These are phyloP conservation scores for Ptilorrhoa leucosticta DNA, from an alignment of 2,113 vertebrate genomes.

Conservation along the genomic window DNA sequence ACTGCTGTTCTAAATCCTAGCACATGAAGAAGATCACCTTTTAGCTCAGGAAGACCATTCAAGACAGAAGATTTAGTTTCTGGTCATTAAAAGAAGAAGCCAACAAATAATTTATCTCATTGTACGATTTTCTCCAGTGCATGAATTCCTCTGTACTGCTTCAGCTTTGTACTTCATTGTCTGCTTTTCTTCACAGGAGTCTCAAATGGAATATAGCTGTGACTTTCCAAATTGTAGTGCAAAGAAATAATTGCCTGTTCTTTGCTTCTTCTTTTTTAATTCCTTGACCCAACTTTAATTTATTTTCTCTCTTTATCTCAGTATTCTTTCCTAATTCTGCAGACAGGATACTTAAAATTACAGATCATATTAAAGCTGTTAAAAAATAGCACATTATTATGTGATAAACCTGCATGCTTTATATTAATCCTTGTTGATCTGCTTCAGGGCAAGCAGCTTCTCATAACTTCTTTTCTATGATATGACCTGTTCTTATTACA, in stretches of 20 bases:
- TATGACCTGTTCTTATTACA: neutral
- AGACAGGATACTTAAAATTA: constrained; percentile 37
- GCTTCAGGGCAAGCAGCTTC: constrained; percentile 36
- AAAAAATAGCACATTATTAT: constrained; percentile 15
- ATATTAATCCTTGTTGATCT: constrained; percentile 21
- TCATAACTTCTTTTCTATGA: neutral
- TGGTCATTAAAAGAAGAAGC: neutral
- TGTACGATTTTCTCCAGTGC: neutral
- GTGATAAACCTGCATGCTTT: neutral
- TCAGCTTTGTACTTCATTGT: neutral
- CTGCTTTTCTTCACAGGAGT: neutral
- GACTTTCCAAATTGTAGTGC: neutral
- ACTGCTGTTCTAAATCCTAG: neutral
- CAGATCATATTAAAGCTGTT: constrained; percentile 19
- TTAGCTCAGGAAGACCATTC: neutral
- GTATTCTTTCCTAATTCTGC: constrained; percentile 23
- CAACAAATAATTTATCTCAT: neutral
- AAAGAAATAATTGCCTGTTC: constrained; percentile 10
- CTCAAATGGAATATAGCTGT: neutral
- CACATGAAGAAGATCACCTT: neutral
- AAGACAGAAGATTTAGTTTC: neutral
- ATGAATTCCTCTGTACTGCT: neutral
- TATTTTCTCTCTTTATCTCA: constrained; percentile 1
- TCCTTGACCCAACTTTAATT: constrained; percentile 23
- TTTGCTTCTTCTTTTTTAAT: constrained; percentile 6